These are phyloP conservation scores for Caenorhabditis doughertyi DNA, from an alignment of 2,888 invertebrate genomes.

Conservation along the genomic window DNA sequence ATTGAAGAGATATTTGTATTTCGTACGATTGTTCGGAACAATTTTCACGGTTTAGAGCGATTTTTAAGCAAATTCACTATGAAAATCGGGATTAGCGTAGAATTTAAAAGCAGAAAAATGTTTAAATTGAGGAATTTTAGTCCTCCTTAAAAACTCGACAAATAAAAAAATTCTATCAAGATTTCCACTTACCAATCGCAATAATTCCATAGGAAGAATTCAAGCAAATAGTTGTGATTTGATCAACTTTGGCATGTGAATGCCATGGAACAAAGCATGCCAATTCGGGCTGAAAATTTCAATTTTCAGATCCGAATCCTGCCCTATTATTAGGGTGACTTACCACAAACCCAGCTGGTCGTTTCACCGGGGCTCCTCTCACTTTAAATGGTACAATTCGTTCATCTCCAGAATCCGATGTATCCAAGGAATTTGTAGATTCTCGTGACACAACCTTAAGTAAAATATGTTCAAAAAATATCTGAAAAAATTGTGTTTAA, in stretches of 20 bases:
- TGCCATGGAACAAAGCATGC: slow-evolving; percentile 92
- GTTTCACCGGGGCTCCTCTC: slow-evolving; percentile 89
- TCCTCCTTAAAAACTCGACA: no score
- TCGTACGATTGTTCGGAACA: no score
- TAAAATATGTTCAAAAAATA: not conserved
- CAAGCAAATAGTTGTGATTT: slow-evolving; percentile 92
- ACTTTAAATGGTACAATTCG: slow-evolving; percentile 84
- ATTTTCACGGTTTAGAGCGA: no score
- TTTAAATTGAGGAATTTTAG: no score
- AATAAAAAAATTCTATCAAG: no score
- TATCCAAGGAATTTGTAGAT: slow-evolving; percentile 73
- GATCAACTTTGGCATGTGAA: slow-evolving; percentile 88
- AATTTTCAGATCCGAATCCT: not conserved
- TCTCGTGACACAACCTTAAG: slow-evolving; percentile 71
- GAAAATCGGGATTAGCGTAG: no score
- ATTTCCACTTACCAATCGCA: slow-evolving; percentile 72
- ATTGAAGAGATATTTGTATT: no score
- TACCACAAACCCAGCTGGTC: slow-evolving; percentile 92
- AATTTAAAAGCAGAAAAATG: no score
- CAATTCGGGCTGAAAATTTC: slow-evolving; percentile 88
- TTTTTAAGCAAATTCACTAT: no score
- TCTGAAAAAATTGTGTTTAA: not conserved
- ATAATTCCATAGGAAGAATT: slow-evolving; percentile 95
- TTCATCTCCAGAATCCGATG: slow-evolving; percentile 74
- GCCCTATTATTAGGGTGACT: not conserved